These are phyloP conservation scores for Heteractis magnifica DNA, from an alignment of 92 coral and sea anemone species.

Conservation along the genomic window DNA sequence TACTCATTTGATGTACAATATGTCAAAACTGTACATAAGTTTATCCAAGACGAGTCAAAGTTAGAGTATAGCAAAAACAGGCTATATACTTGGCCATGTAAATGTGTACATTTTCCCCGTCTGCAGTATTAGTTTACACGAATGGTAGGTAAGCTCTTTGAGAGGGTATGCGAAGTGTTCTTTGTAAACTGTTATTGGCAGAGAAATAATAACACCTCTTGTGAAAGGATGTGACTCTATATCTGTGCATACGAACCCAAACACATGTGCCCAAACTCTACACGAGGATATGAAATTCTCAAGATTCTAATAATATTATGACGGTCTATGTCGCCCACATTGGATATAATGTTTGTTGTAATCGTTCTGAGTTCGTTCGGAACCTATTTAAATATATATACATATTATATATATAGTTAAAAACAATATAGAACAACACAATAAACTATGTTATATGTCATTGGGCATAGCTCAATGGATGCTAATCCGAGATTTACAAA, in stretches of 20 bases:
- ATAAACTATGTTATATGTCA: slow-evolving; percentile 43
- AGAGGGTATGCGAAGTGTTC: slow-evolving; percentile 18
- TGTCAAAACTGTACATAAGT: slow-evolving; percentile 38
- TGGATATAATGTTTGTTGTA: slow-evolving; percentile 43
- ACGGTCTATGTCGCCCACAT: slow-evolving; percentile 28
- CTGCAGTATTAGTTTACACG: slow-evolving; percentile 27
- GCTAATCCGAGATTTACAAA: slow-evolving; percentile 46
- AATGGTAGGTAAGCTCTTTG: slow-evolving; percentile 32
- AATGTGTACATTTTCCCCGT: slow-evolving; percentile 29
- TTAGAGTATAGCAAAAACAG: slow-evolving; percentile 19
- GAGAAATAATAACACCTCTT: slow-evolving; percentile 19
- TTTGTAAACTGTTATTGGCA: slow-evolving; percentile 21
- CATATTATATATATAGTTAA: slow-evolving; percentile 36
- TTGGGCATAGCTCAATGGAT: slow-evolving; percentile 50
- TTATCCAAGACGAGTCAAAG: slow-evolving; percentile 10
- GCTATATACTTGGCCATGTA: slow-evolving; percentile 26
- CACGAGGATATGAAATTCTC: slow-evolving; percentile 7
- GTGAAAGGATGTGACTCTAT: slow-evolving; percentile 7
- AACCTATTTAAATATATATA: slow-evolving; percentile 46
- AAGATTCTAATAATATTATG: slow-evolving; percentile 5
- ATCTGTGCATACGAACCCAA: not conserved
- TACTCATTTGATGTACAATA: slow-evolving; percentile 42
- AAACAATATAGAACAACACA: slow-evolving; percentile 40
- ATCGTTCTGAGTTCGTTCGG: slow-evolving; percentile 46
- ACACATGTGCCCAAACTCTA: slow-evolving; percentile 15